These are phyloP conservation scores for Gymnocheta viridis DNA, from an alignment of 2,888 invertebrate species.

Conservation along the genomic window DNA sequence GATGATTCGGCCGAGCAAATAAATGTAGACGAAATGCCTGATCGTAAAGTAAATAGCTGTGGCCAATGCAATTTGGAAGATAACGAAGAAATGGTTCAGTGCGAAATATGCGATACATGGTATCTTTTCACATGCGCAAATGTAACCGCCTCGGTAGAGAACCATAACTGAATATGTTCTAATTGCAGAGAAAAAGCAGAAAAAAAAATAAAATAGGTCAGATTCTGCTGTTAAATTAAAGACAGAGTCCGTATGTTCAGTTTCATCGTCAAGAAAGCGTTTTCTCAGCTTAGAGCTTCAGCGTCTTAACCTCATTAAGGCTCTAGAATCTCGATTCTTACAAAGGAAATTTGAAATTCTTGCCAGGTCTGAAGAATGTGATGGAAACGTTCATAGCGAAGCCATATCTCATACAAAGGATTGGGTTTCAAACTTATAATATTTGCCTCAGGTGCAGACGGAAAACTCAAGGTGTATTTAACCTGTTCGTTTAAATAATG, in stretches of 20 bases:
- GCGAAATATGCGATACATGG: conserved; percentile 15
- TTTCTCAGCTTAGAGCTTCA: too few species aligned
- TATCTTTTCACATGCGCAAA: conserved; percentile 3
- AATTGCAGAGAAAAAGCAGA: too few species aligned
- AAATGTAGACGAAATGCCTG: background rate
- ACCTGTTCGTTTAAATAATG: too few species aligned
- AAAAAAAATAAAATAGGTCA: too few species aligned
- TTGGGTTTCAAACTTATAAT: background rate
- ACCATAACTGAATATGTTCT: too few species aligned
- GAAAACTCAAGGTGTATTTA: background rate
- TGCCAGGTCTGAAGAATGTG: background rate
- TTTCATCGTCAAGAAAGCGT: too few species aligned
- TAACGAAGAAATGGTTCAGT: conserved; percentile 1
- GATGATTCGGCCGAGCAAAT: background rate
- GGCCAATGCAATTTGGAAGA: background rate
- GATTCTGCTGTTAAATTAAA: too few species aligned
- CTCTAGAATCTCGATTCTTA: background rate
- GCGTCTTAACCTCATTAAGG: too few species aligned
- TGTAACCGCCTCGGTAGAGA: background rate
- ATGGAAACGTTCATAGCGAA: background rate
- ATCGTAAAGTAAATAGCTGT: background rate
- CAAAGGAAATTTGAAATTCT: conserved; percentile 8
- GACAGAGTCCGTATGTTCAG: too few species aligned
- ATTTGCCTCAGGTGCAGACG: background rate
- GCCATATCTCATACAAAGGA: background rate